Evolutionary conservation across 2,113 vertebrate species (phyloP), one percentile per base, ranked within the genome.

Genomic region (Varanus komodoensis): DNA sequence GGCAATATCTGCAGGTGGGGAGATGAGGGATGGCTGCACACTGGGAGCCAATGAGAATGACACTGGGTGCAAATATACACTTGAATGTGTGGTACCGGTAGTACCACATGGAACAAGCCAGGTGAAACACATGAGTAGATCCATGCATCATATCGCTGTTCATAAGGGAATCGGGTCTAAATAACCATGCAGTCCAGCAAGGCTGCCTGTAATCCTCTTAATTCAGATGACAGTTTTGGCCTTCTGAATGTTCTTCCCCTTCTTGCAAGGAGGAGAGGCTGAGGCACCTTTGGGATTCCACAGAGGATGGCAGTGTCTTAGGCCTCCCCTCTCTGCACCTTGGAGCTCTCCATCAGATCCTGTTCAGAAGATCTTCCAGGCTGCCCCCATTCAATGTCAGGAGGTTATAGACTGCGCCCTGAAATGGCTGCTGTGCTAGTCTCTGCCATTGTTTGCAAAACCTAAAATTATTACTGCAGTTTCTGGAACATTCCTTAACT

Each of bases 391-490:
- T 44, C 38, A 44, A 3, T 44, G 38, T 44, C 38, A 44, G 38
- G 38, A 44, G 38, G 38, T 44, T 44, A 44, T 3, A 44, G 54
- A 54, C 11, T 54, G 54, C 11, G 4, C 6, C 54, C 93, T 88
- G 80, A 88, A 90, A 86, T 89, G 52, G 57, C 91, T 92, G 73
- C 67, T 85, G 34, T 75, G 85, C 67, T 87, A 74, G 82, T 86
- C 78, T 84, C 91, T 38, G 29, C 91, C 92, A 92, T 90, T 92
- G 3, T 93, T 96, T 12, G 93, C 92, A 82, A 86, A 96, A 96
- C 94, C 95, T 88, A 92, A 87, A 94, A 91, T 93, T 93, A 95
- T 88, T 93, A 67, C 93, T 95, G 90, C 92, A 95, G 97, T 97
- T 97, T 97, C 96, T 96, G 96, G 95, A 92, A 96, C 92, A 96